Evolutionary conservation across 2,797 vertebrate species (phyloP), one percentile per base, ranked within the genome.

Genomic region (Loriculus beryllinus): DNA sequence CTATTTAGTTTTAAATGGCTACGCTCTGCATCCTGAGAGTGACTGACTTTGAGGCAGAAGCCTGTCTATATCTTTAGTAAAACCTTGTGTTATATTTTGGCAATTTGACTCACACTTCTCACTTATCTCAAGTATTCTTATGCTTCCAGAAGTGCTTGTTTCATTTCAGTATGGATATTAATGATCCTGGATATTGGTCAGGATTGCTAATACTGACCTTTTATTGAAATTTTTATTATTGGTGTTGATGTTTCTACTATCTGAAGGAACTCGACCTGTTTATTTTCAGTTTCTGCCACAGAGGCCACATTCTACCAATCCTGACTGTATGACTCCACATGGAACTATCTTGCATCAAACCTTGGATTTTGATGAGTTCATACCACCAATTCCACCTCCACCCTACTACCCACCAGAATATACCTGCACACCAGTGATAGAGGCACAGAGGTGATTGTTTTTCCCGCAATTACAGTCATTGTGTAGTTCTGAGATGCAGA

Each of bases 361-460:
- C 3, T 81, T 99, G 98, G 99, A 99, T 97, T 99, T 99, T 28
- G 99, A 99, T 31, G 99, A 99, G 97, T 99, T 99, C 91, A 98
- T 99, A 57, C 98, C 99, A 19, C 99, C 99, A 6, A 99, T 99
- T 33, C 99, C 99, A 0, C 99, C 99, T 16, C 99, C 99, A 0
- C 99, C 99, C 12, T 99, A 99, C 95, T 99, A 99, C 97, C 99
- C 99, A 1, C 99, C 99, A 0, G 99, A 99, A 79, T 99, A 99
- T 88, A 99, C 98, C 97, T 99, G 99, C 94, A 99, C 99, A 2
- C 99, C 99, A 13, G 97, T 98, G 14, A 95, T 98, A 48, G 99
- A 99, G 67, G 97, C 98, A 28, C 99, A 99, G 96, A 99, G 99
- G 99, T 99, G 95, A 95, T 65, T 80, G 19, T 25, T 67, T n/a